Percentiles rank a stretch among this genome's conserved stretches.
Conservation (phyloP, 2,113 vertebrate species). For the Eudyptes chrysolophus region DNA sequence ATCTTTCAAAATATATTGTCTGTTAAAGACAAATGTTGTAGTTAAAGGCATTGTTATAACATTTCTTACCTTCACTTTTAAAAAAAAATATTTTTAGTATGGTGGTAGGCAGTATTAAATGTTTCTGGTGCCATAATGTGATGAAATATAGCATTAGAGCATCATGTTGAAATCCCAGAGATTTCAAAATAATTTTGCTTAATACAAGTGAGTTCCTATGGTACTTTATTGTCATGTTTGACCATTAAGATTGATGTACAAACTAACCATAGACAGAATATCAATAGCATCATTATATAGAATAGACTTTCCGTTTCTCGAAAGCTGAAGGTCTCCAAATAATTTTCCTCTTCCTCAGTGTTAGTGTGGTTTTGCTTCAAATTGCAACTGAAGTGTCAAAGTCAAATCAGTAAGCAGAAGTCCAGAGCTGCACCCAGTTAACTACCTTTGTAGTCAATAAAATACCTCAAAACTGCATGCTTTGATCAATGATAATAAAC, state of each 20-base stretch:
- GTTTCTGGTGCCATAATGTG: not conserved
- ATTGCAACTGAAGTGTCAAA: not conserved
- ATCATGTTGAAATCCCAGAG: not conserved
- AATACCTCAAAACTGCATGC: not conserved
- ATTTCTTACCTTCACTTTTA: not conserved
- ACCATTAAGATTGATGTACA: not conserved
- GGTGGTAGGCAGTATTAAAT: not conserved
- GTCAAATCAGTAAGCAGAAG: not conserved
- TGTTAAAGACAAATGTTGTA: not conserved
- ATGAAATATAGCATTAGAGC: not conserved
- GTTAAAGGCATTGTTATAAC: not conserved
- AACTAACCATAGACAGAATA: not conserved
- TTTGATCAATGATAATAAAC: not conserved
- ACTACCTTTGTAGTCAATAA: not conserved
- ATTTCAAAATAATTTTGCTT: not conserved
- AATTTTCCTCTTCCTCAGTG: not conserved
- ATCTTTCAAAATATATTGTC: not conserved
- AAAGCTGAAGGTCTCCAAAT: not conserved
- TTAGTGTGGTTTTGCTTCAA: not conserved
- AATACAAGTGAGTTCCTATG: not conserved
- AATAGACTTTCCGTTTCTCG: not conserved
- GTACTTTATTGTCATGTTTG: not conserved
- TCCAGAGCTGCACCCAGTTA: not conserved
- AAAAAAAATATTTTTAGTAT: not conserved
- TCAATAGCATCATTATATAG: not conserved